Evolutionary conservation across 2,888 invertebrate species (phyloP), one percentile per base, ranked within the genome.

Genomic region (Dichetophora obliterata): DNA sequence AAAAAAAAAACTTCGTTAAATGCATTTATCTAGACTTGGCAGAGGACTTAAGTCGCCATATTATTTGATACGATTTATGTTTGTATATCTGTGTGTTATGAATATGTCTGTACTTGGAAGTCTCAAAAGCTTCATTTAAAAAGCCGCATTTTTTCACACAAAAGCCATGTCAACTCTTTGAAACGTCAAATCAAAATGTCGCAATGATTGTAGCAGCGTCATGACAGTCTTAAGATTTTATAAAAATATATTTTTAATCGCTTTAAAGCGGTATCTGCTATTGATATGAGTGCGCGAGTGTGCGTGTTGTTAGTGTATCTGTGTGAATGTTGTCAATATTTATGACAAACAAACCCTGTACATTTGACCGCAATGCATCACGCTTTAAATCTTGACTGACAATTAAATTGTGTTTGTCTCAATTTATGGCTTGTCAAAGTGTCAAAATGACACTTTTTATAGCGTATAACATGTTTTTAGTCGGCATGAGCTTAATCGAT

Each of bases 401-500:
- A 82, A 80, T 81, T 80, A 81, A 82, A 80, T 79, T 78, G 80
- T 43, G 43, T 43, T 81, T 80, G 80, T 80, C 81, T 80, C 79
- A 81, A 82, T 81, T 82, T 81, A 80, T 80, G 80, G 80, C 80
- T 78, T 80, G 80, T 81, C 81, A 80, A 81, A 80, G 82, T 82
- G 82, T 82, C 82, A 81, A 79, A 80, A 80, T 80, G 81, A 81
- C 81, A 81, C 79, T 81, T 82, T 81, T 81, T 82, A 82, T 81
- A 77, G 78, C 82, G 77, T 77, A 79, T 78, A 80, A 80, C 80
- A 79, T 80, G 78, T 78, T 75, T 78, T 77, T 78, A 78, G 76
- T 73, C 78, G 79, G 27, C 43, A 50, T 68, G 43, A 16, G 43
- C 43, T 43, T 43, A 43, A 43, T 43, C 43, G 43, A 43, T 43